These are phyloP conservation scores for Euspilapteryx auroguttella DNA, from an alignment of 2,888 invertebrate species.

Conservation along the genomic window DNA sequence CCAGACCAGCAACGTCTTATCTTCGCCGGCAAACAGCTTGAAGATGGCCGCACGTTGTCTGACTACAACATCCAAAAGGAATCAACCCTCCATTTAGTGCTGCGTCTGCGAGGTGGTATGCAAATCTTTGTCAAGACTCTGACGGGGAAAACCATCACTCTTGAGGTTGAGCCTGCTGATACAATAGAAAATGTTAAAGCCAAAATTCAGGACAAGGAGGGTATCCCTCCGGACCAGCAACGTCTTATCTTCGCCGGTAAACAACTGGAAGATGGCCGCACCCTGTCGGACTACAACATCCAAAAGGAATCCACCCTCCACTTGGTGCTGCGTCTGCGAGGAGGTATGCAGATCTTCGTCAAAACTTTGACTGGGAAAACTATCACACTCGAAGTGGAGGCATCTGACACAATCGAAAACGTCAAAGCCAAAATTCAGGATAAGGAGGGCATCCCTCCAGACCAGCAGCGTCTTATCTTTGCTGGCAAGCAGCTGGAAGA, in stretches of 20 bases:
- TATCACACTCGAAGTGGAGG: constrained; percentile 10
- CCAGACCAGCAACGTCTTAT: too few relatives aligned
- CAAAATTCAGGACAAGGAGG: too few relatives aligned
- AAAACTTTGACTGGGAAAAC: constrained; percentile 11
- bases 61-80: constrained; percentile 28
- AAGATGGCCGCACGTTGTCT: constrained; percentile 22
- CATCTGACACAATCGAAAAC: too few relatives aligned
- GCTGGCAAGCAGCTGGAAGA: too few relatives aligned
- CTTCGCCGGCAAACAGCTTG: too few relatives aligned
- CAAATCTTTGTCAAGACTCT: constrained; percentile 24
- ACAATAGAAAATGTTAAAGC: constrained; percentile 17
- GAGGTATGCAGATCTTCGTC: constrained; percentile 11
- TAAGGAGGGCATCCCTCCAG: too few relatives aligned
- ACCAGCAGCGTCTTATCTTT: too few relatives aligned
- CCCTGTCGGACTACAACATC: constrained; percentile 15
- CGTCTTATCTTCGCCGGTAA: constrained; percentile 17
- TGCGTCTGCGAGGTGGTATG: constrained; percentile 25
- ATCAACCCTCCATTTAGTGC: constrained; percentile 19
- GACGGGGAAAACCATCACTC: constrained; percentile 21
- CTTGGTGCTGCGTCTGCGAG: too few relatives aligned
- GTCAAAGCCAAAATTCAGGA: too few relatives aligned
- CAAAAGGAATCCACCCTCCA: constrained; percentile 17
- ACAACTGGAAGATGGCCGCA: constrained; percentile 16
- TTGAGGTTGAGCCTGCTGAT: constrained; percentile 17
- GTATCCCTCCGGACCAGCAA: too few relatives aligned